phyloP scores from a whole-genome alignment of 2,113 vertebrate genomes.

The Indri indri region DNA sequence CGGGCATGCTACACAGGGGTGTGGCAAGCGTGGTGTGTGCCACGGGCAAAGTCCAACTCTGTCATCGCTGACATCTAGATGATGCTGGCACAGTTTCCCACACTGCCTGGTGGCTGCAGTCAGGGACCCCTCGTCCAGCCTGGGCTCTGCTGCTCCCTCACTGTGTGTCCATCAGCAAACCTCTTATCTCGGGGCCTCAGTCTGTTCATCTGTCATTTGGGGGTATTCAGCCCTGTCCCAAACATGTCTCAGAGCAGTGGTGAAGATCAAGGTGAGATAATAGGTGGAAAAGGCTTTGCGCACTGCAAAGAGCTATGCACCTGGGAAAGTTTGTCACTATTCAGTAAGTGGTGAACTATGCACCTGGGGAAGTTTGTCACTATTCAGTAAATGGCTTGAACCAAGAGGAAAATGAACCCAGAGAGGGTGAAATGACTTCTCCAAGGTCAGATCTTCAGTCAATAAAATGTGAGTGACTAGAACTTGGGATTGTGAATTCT shows the following conservation, averaged over 20 bases:
- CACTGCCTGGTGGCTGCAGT: not conserved
- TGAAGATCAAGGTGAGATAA: not conserved
- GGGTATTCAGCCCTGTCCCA: not conserved
- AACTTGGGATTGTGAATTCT: too few species aligned
- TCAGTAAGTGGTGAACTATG: not conserved
- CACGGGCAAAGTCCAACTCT: not conserved
- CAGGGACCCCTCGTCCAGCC: not conserved
- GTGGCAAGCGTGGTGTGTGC: accelerated
- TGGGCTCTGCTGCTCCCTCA: not conserved
- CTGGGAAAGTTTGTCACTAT: not conserved
- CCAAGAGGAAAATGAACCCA: not conserved
- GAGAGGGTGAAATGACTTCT: not conserved
- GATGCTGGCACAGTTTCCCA: not conserved
- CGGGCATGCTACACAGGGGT: accelerated
- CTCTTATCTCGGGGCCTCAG: not conserved
- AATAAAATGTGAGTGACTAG: too few species aligned
- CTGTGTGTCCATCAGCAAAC: not conserved
- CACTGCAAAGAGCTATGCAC: too few species aligned
- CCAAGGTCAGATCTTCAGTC: not conserved
- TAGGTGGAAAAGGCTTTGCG: accelerated
- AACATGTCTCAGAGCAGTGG: not conserved
- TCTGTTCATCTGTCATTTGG: not conserved
- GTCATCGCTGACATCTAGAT: accelerated
- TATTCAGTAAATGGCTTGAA: not conserved
- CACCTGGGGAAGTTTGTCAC: not conserved